Conservation (phyloP, 2,113 vertebrate species). For the Pteronura brasiliensis region DNA sequence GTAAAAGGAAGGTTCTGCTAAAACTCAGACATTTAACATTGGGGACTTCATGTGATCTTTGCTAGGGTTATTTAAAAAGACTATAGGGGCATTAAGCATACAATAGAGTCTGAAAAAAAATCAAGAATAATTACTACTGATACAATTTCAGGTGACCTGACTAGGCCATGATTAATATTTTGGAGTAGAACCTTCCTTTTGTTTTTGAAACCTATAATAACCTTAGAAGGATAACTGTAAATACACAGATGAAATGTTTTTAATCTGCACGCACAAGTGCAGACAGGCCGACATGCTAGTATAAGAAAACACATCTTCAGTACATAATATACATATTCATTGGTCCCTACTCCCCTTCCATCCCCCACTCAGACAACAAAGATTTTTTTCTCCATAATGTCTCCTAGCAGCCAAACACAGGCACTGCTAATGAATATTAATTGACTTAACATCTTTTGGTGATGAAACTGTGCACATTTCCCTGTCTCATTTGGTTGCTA, state of each 20-base stretch:
- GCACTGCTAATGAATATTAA: slow-evolving; percentile 82
- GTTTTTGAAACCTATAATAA: slow-evolving; percentile 38
- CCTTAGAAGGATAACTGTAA: neutral
- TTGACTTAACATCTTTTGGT: slow-evolving; percentile 75
- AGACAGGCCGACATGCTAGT: neutral
- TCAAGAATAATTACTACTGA: neutral
- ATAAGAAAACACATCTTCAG: neutral
- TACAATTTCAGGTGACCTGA: neutral
- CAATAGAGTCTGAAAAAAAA: neutral
- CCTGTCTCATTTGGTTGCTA: slow-evolving; percentile 83
- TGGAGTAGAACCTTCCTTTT: neutral
- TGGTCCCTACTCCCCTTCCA: neutral
- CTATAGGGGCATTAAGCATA: neutral
- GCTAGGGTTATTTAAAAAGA: neutral
- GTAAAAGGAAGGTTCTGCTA: neutral
- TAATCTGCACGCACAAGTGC: neutral
- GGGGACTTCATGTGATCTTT: neutral
- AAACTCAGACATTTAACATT: neutral
- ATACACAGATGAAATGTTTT: neutral
- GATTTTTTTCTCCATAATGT: slow-evolving; percentile 32
- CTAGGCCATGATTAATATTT: neutral
- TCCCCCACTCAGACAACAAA: slow-evolving; percentile 51
- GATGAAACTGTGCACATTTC: slow-evolving; percentile 78
- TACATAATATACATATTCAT: neutral
- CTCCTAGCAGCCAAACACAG: slow-evolving; percentile 61